phyloP scores from a whole-genome alignment of 64 coral and sea anemone genomes.

The Catalaphyllia jardinei region DNA sequence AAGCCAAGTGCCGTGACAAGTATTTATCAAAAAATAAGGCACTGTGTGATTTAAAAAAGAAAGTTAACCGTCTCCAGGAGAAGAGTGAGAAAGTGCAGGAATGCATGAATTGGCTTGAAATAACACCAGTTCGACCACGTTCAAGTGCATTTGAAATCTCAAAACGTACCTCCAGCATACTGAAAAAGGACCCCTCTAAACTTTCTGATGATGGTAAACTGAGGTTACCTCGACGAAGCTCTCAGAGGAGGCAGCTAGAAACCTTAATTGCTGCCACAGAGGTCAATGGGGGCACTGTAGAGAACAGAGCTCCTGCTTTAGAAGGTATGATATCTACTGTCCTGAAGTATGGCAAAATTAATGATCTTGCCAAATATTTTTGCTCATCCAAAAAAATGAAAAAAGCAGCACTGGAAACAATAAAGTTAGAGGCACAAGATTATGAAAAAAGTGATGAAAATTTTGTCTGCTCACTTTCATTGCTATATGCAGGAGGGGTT shows the following conservation, averaged over 20 bases:
- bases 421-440: slow-evolving; percentile 47
- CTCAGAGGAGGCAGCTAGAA: slow-evolving; percentile 43
- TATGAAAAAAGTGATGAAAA: slow-evolving; percentile 70
- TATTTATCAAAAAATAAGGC: slow-evolving; percentile 36
- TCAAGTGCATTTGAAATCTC: slow-evolving; percentile 40
- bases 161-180: background rate
- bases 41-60: slow-evolving; percentile 40
- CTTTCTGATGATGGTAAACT: slow-evolving; percentile 40
- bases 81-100: slow-evolving; percentile 10
- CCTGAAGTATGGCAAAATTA: slow-evolving; percentile 28
- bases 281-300: slow-evolving; percentile 60
- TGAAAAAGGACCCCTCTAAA: slow-evolving; percentile 26
- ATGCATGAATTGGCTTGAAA: background rate
- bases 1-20: slow-evolving; percentile 6
- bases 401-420: background rate
- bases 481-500: slow-evolving; percentile 66
- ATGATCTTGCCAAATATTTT: slow-evolving; percentile 26
- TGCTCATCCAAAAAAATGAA: slow-evolving; percentile 5
- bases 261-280: slow-evolving; percentile 35
- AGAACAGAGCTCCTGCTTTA: slow-evolving; percentile 57
- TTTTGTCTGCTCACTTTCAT: slow-evolving; percentile 59
- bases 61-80: background rate
- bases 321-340: slow-evolving; percentile 64
- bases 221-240: slow-evolving; percentile 47
- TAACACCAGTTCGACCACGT: background rate